phyloP scores from a whole-genome alignment of 2,888 invertebrate species.

The Odontocerum albicorne region DNA sequence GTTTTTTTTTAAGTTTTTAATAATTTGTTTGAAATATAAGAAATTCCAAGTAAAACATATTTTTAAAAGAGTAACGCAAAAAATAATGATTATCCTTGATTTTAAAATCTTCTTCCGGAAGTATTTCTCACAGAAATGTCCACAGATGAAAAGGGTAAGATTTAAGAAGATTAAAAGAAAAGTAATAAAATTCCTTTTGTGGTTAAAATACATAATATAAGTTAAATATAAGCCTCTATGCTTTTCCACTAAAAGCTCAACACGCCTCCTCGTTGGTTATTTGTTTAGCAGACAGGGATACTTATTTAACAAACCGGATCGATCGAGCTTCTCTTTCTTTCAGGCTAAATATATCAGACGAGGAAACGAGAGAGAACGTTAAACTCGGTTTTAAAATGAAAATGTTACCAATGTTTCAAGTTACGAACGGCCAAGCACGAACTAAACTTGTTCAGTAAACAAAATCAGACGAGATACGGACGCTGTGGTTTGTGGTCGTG shows the following conservation, averaged over 20 bases:
- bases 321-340: neutral
- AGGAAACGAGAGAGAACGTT: neutral
- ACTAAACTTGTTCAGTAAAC: constrained; percentile 5
- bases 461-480: constrained; percentile 12
- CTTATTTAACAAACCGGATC: neutral
- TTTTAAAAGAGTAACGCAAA: too few relatives aligned
- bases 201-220: neutral
- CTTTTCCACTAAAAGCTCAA: neutral
- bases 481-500: constrained; percentile 1
- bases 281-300: constrained; percentile 34
- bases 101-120: too few relatives aligned
- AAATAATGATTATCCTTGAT: too few relatives aligned
- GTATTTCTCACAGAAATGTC: too few relatives aligned
- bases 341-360: too few relatives aligned
- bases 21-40: too few relatives aligned
- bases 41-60: too few relatives aligned
- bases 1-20: too few relatives aligned
- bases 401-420: neutral
- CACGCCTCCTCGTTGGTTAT: constrained; percentile 35
- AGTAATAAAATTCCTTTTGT: neutral
- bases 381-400: too few relatives aligned
- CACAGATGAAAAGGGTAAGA: too few relatives aligned
- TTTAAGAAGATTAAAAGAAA: too few relatives aligned
- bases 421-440: constrained; percentile 1
- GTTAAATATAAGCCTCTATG: constrained; percentile 12